These are phyloP conservation scores for Choreutis nemorana DNA, from an alignment of 2,888 invertebrate species.

Conservation along the genomic window DNA sequence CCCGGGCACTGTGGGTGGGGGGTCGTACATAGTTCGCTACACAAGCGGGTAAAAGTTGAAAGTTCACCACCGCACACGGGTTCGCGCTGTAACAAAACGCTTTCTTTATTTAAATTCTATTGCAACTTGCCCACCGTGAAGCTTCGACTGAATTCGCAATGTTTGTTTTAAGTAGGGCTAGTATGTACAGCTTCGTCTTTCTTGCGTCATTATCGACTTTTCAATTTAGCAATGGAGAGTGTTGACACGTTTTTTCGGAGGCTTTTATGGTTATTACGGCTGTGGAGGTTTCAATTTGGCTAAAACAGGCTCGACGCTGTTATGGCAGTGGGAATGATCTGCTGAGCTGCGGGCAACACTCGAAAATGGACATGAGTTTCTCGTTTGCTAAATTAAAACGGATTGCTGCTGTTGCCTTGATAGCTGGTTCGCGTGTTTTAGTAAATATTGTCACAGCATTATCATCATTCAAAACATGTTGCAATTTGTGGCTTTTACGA, in stretches of 20 bases:
- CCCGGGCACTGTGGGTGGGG: slow-evolving; percentile 17
- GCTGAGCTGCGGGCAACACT: slow-evolving; percentile 20
- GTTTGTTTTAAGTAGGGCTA: slow-evolving; percentile 42
- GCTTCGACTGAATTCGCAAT: slow-evolving; percentile 44
- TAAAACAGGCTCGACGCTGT: slow-evolving; percentile 34
- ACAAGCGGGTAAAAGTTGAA: slow-evolving; percentile 61
- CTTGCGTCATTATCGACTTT: no score
- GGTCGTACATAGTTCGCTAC: slow-evolving; percentile 27
- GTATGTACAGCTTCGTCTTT: no score
- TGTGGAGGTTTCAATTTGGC: slow-evolving; percentile 30
- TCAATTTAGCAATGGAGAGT: slow-evolving; percentile 27
- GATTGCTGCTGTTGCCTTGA: slow-evolving; percentile 34
- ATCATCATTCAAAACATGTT: no score
- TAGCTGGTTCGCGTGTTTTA: slow-evolving; percentile 43
- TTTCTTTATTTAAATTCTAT: slow-evolving; percentile 65
- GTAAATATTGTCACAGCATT: no score
- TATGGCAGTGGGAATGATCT: slow-evolving; percentile 25
- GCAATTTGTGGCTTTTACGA: no score
- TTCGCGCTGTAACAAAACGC: slow-evolving; percentile 50
- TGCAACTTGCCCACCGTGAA: slow-evolving; percentile 65
- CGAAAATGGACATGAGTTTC: slow-evolving; percentile 27
- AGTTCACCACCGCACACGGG: slow-evolving; percentile 58
- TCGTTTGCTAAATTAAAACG: slow-evolving; percentile 39
- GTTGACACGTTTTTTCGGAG: slow-evolving; percentile 24
- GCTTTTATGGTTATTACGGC: slow-evolving; percentile 32